Evolutionary conservation across 1,140 invertebrate genomes (phyloP).

Genomic region (Solenopsis invicta): DNA sequence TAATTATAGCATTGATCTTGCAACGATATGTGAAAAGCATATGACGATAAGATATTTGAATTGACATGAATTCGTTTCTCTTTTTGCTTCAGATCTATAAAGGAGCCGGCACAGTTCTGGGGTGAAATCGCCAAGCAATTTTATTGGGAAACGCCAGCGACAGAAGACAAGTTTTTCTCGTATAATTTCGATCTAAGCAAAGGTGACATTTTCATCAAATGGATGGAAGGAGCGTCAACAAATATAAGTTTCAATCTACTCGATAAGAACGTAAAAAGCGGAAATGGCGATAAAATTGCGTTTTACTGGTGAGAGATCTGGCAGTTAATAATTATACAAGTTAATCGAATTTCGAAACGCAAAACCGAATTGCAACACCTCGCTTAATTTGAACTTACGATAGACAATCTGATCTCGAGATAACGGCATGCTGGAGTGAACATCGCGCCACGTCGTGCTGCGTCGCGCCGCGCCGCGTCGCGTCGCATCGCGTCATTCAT

Average conservation of each 20-base stretch:
- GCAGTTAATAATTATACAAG: background rate
- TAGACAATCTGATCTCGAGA: background rate
- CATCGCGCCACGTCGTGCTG: background rate
- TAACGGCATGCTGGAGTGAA: background rate
- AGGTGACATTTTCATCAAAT: constrained; percentile 96
- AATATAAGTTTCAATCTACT: constrained; percentile 98
- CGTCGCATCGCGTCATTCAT: background rate
- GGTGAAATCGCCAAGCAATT: constrained; percentile 95
- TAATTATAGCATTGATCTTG: too few relatives aligned
- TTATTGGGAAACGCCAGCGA: constrained; percentile 94
- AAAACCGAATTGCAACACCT: background rate
- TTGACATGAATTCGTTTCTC: constrained; percentile 18
- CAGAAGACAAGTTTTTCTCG: constrained; percentile 92
- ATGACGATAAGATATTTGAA: background rate
- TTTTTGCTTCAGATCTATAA: constrained; percentile 89
- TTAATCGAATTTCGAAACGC: background rate
- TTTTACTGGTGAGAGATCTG: constrained; percentile 95
- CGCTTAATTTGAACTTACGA: background rate
- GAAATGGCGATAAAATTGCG: constrained; percentile 95
- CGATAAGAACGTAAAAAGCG: constrained; percentile 95
- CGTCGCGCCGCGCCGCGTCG: background rate
- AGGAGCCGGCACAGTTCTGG: constrained; percentile 96
- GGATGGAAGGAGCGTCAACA: constrained; percentile 97
- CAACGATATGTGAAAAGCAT: too few relatives aligned
- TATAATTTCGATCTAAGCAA: constrained; percentile 97